Percentiles rank a stretch among this genome's conserved stretches.
phyloP scores from a whole-genome alignment of 2,113 vertebrate genomes.

The Atrichornis clamosus region DNA sequence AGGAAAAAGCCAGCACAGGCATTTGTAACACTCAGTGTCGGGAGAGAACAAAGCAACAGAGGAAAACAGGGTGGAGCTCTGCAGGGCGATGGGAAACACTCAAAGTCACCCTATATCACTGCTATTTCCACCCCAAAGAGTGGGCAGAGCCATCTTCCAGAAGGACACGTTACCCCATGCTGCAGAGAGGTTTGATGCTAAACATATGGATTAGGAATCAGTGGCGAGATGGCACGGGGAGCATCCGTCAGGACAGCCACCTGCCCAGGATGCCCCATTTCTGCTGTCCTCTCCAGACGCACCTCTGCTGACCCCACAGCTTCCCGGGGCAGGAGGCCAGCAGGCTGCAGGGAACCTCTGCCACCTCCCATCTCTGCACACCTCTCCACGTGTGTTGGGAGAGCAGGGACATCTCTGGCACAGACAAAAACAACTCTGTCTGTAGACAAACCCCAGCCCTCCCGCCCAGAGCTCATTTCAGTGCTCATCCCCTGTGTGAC shows the following conservation, averaged over 20 bases:
- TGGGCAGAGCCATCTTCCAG: rapidly evolving
- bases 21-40: not conserved
- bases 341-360: rapidly evolving
- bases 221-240: rapidly evolving
- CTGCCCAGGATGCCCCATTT: not conserved
- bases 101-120: not conserved
- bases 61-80: not conserved
- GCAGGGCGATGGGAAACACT: not conserved
- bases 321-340: not conserved
- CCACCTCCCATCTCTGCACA: not conserved
- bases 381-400: rapidly evolving
- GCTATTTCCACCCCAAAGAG: not conserved
- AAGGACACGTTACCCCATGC: rapidly evolving
- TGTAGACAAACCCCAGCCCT: not conserved
- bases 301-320: not conserved
- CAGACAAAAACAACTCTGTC: not conserved
- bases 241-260: not conserved
- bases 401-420: not conserved
- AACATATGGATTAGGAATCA: not conserved
- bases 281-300: not conserved
- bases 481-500: not conserved
- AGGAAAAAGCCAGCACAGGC: not conserved
- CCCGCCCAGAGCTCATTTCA: rapidly evolving
- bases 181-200: not conserved
- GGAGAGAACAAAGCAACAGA: not conserved